Evolutionary conservation across 2,888 invertebrate genomes (phyloP).

Genomic region (Copidosoma aretas): DNA sequence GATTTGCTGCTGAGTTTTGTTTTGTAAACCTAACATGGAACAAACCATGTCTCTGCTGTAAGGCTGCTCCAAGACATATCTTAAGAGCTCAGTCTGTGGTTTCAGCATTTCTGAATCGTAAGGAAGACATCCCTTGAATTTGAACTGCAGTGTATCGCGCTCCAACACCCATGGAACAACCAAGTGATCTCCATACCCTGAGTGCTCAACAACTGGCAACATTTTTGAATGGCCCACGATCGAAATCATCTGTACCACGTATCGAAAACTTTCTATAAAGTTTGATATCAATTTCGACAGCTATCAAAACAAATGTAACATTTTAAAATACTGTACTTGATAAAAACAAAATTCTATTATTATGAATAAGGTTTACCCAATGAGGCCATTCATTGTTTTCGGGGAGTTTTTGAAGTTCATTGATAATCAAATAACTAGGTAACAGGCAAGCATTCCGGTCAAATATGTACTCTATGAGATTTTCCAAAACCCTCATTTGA

Average conservation of each 20-base stretch:
- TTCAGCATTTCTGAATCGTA: slow-evolving; percentile 87
- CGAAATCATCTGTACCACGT: slow-evolving; percentile 95
- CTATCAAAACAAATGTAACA: slow-evolving; percentile 68
- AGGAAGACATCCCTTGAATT: slow-evolving; percentile 78
- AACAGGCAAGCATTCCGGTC: slow-evolving; percentile 89
- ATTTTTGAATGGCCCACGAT: slow-evolving; percentile 89
- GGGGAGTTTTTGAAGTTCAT: slow-evolving; percentile 90
- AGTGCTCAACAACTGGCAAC: slow-evolving; percentile 93
- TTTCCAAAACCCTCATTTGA: slow-evolving; percentile 81
- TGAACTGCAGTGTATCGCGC: slow-evolving; percentile 77
- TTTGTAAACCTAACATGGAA: slow-evolving; percentile 91
- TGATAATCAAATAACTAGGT: slow-evolving; percentile 94
- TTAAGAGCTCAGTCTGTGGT: slow-evolving; percentile 85
- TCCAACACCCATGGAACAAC: slow-evolving; percentile 92
- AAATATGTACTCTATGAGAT: slow-evolving; percentile 87
- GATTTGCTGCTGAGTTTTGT: slow-evolving; percentile 78
- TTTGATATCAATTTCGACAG: slow-evolving; percentile 83
- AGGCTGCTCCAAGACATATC: slow-evolving; percentile 92
- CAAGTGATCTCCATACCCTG: slow-evolving; percentile 86
- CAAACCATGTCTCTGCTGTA: slow-evolving; percentile 97
- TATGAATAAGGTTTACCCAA: slow-evolving; percentile 72
- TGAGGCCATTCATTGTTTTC: slow-evolving; percentile 86
- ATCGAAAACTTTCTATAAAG: slow-evolving; percentile 91
- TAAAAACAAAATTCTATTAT: slow-evolving; percentile 8
- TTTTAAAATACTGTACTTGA: slow-evolving; percentile 11